Evolutionary conservation across 35 echinoderm and acorn worm species (phyloP).

Genomic region (Ophioderma brevispina): DNA sequence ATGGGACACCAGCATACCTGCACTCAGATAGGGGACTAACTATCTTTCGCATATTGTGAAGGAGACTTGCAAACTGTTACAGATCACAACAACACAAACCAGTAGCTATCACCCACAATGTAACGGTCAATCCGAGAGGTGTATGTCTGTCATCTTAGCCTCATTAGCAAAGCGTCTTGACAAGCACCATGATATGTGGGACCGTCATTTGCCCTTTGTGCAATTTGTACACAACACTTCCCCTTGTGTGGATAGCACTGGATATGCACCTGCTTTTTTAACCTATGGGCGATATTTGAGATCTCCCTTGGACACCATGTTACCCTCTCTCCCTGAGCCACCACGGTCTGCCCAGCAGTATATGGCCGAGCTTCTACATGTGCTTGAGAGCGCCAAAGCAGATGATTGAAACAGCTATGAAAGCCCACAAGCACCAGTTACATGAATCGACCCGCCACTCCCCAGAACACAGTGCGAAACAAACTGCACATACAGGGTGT

Average conservation of each 20-base stretch:
- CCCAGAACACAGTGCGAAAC: too few relatives aligned
- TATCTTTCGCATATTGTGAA: slow-evolving; percentile 58
- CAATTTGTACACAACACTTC: slow-evolving; percentile 31
- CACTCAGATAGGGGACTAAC: slow-evolving; percentile 50
- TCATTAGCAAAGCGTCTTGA: too few relatives aligned
- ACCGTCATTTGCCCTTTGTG: slow-evolving; percentile 23
- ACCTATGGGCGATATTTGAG: slow-evolving; percentile 13
- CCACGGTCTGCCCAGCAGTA: too few relatives aligned
- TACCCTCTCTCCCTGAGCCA: not conserved
- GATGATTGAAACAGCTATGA: too few relatives aligned
- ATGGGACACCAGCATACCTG: slow-evolving; percentile 41
- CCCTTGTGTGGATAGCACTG: slow-evolving; percentile 16
- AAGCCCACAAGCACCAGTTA: too few relatives aligned
- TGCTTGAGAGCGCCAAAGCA: too few relatives aligned
- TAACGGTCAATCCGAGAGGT: not conserved
- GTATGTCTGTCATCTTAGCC: slow-evolving; percentile 25
- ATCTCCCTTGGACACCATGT: too few relatives aligned
- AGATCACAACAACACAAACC: slow-evolving; percentile 51
- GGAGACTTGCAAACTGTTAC: slow-evolving; percentile 28
- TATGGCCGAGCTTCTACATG: too few relatives aligned
- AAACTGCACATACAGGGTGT: too few relatives aligned
- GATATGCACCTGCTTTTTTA: slow-evolving; percentile 27
- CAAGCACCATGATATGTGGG: slow-evolving; percentile 15
- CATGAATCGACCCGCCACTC: too few relatives aligned
- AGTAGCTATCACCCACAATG: slow-evolving; percentile 60